Base-by-base conservation (phyloP, 2,113 vertebrate species). In the Phasianus colchicus region DNA sequence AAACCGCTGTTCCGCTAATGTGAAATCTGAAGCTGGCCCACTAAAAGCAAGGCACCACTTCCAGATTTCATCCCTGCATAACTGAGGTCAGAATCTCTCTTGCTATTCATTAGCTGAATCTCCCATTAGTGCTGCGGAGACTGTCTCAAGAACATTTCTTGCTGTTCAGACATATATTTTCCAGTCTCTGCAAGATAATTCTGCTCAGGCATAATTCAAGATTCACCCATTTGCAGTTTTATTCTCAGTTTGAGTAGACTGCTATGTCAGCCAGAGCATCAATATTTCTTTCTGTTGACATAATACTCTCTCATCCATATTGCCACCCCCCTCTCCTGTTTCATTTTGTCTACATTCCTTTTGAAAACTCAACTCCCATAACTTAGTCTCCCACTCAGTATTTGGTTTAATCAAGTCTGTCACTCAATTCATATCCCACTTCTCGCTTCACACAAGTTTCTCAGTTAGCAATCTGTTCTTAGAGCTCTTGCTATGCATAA, bases 211-310 rank as follows among this genome's bases (percentile, higher is more conserved):
- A 89, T 47, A 4, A 1, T 69, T 81, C 52, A 65, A 65, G 65
- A 82, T 79, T 88, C 81, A 95, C 86, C 75, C 65, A 40, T 87
- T 90, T 88, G 81, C 81, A 75, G 70, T 82, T 88, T 82, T 82
- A 85, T 60, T 92, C 83, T 88, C 36, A 14, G 61, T 72, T 61
- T 15, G 69, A 90, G 88, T 89, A 93, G 92, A 89, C 52, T 93
- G 78, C 88, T 92, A 67, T 84, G 93, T 96, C 94, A 96, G 95
- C 90, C 88, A 92, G 94, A 95, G 92, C 95, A 95, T 95, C 93
- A 95, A 94, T 95, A 96, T 96, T 97, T 96, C 88, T 90, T 94
- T 95, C 93, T 97, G 94, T 97, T 95, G 94, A 97, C 95, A 95
- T 80, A 93, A 96, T 95, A 89, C 85, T 91, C 80, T 92, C 93